Evolutionary conservation across 23 tunicate species (phyloP).

Genomic region (Corella eumyota): DNA sequence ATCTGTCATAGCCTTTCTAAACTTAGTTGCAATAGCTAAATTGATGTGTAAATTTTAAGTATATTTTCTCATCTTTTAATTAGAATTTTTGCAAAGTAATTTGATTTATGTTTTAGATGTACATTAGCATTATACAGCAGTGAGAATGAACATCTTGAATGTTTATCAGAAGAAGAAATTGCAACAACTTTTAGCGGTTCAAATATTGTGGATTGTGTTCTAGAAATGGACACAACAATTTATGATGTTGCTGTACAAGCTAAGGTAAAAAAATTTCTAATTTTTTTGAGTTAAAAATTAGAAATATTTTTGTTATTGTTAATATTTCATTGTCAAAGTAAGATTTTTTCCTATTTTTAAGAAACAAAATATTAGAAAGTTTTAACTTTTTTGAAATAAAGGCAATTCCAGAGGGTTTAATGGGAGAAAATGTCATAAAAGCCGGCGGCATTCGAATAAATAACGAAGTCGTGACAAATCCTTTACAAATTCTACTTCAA

Average conservation of each 20-base stretch:
- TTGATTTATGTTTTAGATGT: slow-evolving; percentile 26
- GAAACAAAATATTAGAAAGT: not conserved
- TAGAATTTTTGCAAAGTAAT: not conserved
- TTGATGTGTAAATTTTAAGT: no score
- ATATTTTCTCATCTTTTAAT: not conserved
- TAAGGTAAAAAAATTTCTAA: slow-evolving; percentile 8
- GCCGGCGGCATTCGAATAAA: slow-evolving; percentile 53
- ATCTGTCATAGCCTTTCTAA: not conserved
- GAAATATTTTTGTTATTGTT: slow-evolving; percentile 3
- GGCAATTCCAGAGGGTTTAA: slow-evolving; percentile 43
- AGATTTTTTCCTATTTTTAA: not conserved
- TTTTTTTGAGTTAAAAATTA: slow-evolving; percentile 4
- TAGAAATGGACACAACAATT: slow-evolving; percentile 75
- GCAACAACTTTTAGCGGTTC: slow-evolving; percentile 40
- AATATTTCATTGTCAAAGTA: not conserved
- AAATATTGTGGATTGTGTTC: slow-evolving; percentile 26
- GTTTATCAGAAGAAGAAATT: slow-evolving; percentile 47
- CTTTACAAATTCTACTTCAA: slow-evolving; percentile 40
- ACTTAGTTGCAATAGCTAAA: no score
- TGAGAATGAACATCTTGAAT: slow-evolving; percentile 38
- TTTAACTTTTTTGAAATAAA: not conserved
- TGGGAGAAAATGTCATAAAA: slow-evolving; percentile 33
- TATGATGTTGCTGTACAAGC: slow-evolving; percentile 44
- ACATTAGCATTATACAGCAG: slow-evolving; percentile 44
- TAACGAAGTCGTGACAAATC: slow-evolving; percentile 20